Conservation (phyloP, 2,888 invertebrate genomes). For the Hydriomena furcata region DNA sequence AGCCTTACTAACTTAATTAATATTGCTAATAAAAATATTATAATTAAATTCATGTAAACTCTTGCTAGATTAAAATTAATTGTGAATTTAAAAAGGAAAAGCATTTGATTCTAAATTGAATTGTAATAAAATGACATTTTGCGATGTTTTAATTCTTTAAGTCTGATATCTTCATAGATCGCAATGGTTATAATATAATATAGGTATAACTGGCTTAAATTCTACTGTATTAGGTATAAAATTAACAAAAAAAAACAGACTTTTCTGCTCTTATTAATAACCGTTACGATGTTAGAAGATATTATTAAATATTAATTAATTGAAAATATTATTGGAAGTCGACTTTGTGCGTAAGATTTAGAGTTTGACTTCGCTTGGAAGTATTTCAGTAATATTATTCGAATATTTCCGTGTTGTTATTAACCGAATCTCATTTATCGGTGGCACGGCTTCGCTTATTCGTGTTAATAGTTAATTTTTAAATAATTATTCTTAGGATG, state of each 20-base stretch:
- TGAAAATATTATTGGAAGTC: conserved; percentile 34
- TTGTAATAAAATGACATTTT: conserved; percentile 77
- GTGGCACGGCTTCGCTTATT: conserved; percentile 29
- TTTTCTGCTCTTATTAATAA: conserved; percentile 5
- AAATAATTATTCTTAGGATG: conserved; percentile 26
- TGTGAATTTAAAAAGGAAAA: conserved; percentile 77
- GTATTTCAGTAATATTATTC: conserved; percentile 33
- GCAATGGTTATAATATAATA: conserved; percentile 15
- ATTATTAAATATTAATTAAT: conserved; percentile 20
- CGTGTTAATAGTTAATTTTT: conserved; percentile 22
- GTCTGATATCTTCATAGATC: conserved; percentile 11
- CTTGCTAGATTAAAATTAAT: conserved; percentile 71
- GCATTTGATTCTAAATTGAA: conserved; percentile 82
- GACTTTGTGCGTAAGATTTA: conserved; percentile 23
- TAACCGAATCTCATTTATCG: conserved; percentile 28
- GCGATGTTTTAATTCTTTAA: conserved; percentile 61
- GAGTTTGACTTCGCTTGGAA: conserved; percentile 26
- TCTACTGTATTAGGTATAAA: conserved; percentile 1
- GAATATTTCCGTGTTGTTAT: conserved; percentile 20
- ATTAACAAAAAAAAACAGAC: conserved; percentile 14
- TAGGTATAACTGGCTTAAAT: conserved; percentile 10
- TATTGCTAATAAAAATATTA: conserved; percentile 63
- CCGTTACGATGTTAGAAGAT: conserved; percentile 17
- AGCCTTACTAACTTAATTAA: conserved; percentile 81
- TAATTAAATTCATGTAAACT: conserved; percentile 65